Conservation (phyloP, 1,140 invertebrate genomes). For the Drosophila setifemur region DNA sequence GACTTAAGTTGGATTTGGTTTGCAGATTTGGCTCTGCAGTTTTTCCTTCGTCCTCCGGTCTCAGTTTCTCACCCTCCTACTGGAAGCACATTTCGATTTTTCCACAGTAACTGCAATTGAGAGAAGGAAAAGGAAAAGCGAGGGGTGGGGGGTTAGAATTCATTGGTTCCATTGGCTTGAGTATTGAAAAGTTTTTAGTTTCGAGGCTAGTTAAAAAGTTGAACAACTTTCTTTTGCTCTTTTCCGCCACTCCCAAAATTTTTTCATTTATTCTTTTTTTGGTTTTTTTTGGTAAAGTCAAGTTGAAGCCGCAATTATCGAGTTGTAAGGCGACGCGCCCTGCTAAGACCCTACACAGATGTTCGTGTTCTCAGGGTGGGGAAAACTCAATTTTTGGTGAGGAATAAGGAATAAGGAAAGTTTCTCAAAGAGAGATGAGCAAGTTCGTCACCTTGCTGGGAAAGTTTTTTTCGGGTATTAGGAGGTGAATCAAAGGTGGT, state of each 20-base stretch:
- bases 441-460: constrained; percentile 50
- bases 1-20: constrained; percentile 80
- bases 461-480: constrained; percentile 18
- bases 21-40: constrained; percentile 67
- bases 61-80: constrained; percentile 8
- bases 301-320: constrained; percentile 78
- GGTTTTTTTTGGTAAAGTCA: constrained; percentile 53
- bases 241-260: constrained; percentile 29
- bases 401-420: too few relatives aligned
- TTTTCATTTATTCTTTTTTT: not conserved
- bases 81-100: too few relatives aligned
- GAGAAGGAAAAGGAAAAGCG: constrained; percentile 16
- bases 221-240: constrained; percentile 56
- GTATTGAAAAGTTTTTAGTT: constrained; percentile 71
- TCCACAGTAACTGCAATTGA: constrained; percentile 56
- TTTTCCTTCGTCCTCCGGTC: constrained; percentile 36
- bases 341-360: constrained; percentile 40
- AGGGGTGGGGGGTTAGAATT: constrained; percentile 34
- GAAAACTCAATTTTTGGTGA: constrained; percentile 14
- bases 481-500: constrained; percentile 28
- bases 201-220: constrained; percentile 76
- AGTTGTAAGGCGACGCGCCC: constrained; percentile 64
- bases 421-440: constrained; percentile 33
- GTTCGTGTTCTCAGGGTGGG: constrained; percentile 37
- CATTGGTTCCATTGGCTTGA: constrained; percentile 49